Evolutionary conservation across 2,113 vertebrate genomes (phyloP), one percentile per base, ranked within the genome.

Genomic region (Toxotes chatareus): DNA sequence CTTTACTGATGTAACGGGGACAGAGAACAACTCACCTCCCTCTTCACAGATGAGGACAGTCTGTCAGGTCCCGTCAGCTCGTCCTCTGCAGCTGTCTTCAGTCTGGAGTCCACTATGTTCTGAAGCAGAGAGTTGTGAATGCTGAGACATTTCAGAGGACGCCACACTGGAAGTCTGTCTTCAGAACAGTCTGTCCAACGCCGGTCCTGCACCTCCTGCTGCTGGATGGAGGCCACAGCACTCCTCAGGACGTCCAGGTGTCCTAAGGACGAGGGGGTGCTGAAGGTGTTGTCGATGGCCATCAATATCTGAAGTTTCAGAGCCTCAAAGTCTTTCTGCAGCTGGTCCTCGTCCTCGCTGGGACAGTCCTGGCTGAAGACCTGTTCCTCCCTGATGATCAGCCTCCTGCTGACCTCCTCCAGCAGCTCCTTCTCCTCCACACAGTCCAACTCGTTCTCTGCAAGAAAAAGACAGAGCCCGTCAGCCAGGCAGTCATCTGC

Each of bases 151-250:
- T 65, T 76, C 68, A 92, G 93, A 6, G 96, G 96, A 44, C 96
- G 95, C 80, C 94, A 95, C 7, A 0, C 13, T 9, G 83, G 80
- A 3, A 59, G 51, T 9, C 14, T 80, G 9, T 55, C 49, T 1
- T 86, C 68, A 32, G 88, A 31, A 85, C 80, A 57, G 0, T 49
- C 86, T 0, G 3, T 17, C 88, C 92, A 96, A n/a, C 36, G 89
- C 27, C 53, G 82, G 83, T 98, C 97, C 91, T 96, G 95, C 53
- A 75, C 87, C 80, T 97, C 97, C 93, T 97, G 96, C 77, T 95
- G 96, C 32, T 90, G 85, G 73, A 98, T 90, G 59, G 94, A 88
- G 0, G 80, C 87, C 82, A 97, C 89, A 1, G 96, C 96, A 53
- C 94, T 94, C 78, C 86, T 93, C 85, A 98, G 93, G 40, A 80